Evolutionary conservation across 2,797 vertebrate species (phyloP).

Genomic region (Muscicapa striata): DNA sequence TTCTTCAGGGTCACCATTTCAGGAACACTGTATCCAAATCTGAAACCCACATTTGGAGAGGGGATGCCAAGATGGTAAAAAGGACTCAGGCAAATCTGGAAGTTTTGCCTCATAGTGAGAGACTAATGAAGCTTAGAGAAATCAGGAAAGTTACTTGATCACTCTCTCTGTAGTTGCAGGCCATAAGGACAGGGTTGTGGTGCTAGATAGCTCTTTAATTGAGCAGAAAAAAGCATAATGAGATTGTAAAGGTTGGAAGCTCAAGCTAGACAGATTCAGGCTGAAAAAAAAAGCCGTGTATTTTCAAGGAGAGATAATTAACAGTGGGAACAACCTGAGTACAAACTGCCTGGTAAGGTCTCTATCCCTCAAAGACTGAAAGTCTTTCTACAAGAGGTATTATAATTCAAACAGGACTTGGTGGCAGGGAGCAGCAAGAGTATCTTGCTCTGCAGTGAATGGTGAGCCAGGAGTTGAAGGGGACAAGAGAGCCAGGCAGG

Average conservation of each 20-base stretch:
- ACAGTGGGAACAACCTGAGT: not conserved
- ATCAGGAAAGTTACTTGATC: not conserved
- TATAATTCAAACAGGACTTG: not conserved
- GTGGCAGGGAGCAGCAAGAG: not conserved
- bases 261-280: constrained; percentile 26
- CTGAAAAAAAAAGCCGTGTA: not conserved
- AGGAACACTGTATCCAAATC: not conserved
- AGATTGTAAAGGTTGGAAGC: constrained; percentile 23
- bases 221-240: constrained; percentile 54
- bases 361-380: not conserved
- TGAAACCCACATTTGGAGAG: not conserved
- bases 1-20: not conserved
- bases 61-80: not conserved
- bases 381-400: not conserved
- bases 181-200: constrained; percentile 20
- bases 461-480: not conserved
- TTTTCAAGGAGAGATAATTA: constrained; percentile 37
- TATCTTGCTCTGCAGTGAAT: not conserved
- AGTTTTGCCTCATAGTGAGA: not conserved
- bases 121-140: constrained; percentile 38
- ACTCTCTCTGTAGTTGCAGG: not conserved
- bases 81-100: not conserved
- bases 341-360: not conserved
- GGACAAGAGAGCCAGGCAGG: not conserved
- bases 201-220: constrained; percentile 48